Base-by-base conservation (phyloP, 2,888 invertebrate genomes). In the Lumbricus terrestris region DNA sequence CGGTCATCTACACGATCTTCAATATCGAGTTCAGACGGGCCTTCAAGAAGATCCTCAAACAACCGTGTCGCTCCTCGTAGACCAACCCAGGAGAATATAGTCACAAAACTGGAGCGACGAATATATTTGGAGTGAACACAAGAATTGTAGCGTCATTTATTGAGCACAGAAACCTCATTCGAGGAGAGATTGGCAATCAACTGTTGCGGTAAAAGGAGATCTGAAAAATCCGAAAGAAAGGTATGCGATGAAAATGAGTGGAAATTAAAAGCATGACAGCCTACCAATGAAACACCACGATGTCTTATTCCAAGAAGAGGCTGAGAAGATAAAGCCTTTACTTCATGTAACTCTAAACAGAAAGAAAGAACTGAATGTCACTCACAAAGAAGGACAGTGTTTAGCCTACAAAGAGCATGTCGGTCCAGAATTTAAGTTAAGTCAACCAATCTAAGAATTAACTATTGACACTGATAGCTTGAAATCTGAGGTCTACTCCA, bases 21-120 rank as follows among this genome's bases (percentile, higher is more conserved):
- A 95, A 95, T 91, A 93, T 94, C 0, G 99, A 99, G 95, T 99
- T 99, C 96, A 96, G 99, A 92, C 98, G 98, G 96, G 99, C 99
- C 90, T 99, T 99, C 96, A 97, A 98, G 94, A 98, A 98, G 95
- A 96, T 99, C 93, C 97, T 98, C 34, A 34, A 42, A 54, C 47
- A 54, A 15, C 69, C 69, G 16, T 89, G 89, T 34, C 89, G 34
- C 42, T 35, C 40, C 23, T 88, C 38, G n/a, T 47, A 29, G n/a
- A 29, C 23, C 5, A n/a, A 29, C 29, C 1, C 69, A 8, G 69
- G n/a, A 69, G n/a, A n/a, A n/a, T 40, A n/a, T n/a, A 69, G 11
- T 69, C 69, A 8, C n/a, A 6, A 11, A 29, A 0, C 8, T 4
- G 69, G n/a, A 69, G 23, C 47, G 20, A 47, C 47, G 47, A 20